Evolutionary conservation across 2,797 vertebrate species (phyloP).

Genomic region (Intellagama lesueurii): DNA sequence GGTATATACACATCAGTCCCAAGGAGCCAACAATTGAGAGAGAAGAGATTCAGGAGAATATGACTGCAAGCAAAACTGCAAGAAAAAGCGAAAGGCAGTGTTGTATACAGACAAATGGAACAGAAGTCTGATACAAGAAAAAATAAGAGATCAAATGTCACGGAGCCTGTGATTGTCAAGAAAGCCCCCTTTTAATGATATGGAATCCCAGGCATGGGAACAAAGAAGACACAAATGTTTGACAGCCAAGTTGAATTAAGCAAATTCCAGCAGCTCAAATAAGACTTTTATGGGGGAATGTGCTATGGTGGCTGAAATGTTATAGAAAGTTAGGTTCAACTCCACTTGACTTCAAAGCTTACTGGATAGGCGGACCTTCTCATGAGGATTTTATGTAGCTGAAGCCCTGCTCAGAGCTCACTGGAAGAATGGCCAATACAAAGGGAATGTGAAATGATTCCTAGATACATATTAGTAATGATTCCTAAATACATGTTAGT

Average conservation of each 20-base stretch:
- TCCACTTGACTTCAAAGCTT: neutral
- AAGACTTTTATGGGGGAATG: too few species aligned
- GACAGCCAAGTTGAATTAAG: neutral
- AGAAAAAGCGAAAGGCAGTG: too few species aligned
- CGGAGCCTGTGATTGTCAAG: too few species aligned
- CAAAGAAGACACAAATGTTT: neutral
- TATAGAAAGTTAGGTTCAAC: neutral
- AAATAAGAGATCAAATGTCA: too few species aligned
- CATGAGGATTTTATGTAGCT: neutral
- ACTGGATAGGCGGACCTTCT: neutral
- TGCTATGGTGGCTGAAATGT: too few species aligned
- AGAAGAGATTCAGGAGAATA: too few species aligned
- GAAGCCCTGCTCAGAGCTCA: neutral
- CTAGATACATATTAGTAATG: neutral
- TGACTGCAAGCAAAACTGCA: too few species aligned
- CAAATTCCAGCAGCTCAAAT: neutral
- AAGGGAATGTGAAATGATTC: neutral
- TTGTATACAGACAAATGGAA: too few species aligned
- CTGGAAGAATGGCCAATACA: neutral
- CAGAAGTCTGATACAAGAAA: too few species aligned
- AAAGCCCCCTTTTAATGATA: neutral
- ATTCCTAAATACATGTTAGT: neutral
- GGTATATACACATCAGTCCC: too few species aligned
- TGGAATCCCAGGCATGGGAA: neutral
- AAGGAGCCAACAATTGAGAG: too few species aligned